Evolutionary conservation across 2,888 invertebrate genomes (phyloP), one percentile per base, ranked within the genome.

Genomic region (Euphydryas editha): DNA sequence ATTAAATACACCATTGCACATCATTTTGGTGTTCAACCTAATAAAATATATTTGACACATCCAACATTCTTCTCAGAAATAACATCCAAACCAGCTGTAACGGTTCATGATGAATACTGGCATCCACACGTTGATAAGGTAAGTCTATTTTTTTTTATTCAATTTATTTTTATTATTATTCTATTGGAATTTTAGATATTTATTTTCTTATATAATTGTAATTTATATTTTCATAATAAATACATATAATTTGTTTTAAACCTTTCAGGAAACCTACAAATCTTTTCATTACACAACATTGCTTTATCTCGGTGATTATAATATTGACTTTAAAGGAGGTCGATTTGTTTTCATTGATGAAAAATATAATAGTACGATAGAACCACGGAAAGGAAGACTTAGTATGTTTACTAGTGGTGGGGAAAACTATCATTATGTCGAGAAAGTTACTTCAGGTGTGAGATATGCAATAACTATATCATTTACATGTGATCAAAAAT

Each of bases 61-160:
- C 98, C 98, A n/a, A 97, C 97, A 62, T 98, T 98, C 83, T 97
- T 98, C 84, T 97, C 98, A 13, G 93, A 95, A 80, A 94, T 98
- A 73, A 96, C 95, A 20, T 93, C 95, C 71, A 93, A 90, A 56
- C 93, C 95, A 47, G 94, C 97, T 1, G 94, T 95, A 74, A 96
- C 96, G 1, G 80, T 94, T 20, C 97, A 97, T 84, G 97, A 98
- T 88, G 96, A 98, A 85, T 98, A 98, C 84, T 98, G 98, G 98
- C 97, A 97, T 88, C 94, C 95, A 18, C 97, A 98, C 91, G 94
- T 97, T 47, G 98, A 98, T 85, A 97, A 97, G 93, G 97, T 97
- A 89, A 78, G 78, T 78, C 49, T 44, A 21, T 21, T 18, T 59
- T 6, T 42, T 55, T 1, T n/a, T n/a, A 1, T 42, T n/a, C 15